A percentile compares a stretch with the other conserved stretches of the same genome.
Conservation (phyloP, 2,797 vertebrate species). For the Hafferia zeledoni region DNA sequence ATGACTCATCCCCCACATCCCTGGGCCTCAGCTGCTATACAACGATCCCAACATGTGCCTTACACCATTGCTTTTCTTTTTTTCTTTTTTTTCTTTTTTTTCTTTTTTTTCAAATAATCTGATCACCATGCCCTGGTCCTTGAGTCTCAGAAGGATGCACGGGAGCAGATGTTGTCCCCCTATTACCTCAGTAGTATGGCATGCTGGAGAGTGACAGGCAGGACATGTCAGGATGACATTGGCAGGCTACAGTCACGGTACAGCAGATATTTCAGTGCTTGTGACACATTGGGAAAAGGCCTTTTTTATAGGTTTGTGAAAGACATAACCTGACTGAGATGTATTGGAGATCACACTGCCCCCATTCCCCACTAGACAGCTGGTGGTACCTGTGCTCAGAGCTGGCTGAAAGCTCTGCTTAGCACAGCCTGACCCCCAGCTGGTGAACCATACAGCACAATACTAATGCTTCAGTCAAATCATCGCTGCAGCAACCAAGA, state of each 20-base stretch:
- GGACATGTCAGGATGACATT: rapidly evolving
- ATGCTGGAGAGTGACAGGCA: not conserved
- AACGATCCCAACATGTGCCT: not conserved
- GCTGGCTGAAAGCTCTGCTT: not conserved
- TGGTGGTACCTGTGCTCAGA: not conserved
- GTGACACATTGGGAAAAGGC: not conserved
- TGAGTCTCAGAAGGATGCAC: not conserved
- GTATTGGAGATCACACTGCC: rapidly evolving
- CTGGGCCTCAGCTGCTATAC: not conserved
- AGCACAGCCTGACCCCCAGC: not conserved
- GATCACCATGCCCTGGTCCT: not conserved
- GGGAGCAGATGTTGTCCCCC: not conserved
- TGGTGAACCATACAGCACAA: not conserved
- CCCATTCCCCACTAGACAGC: not conserved
- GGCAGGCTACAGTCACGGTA: not conserved
- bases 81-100: not conserved
- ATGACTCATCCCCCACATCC: not conserved
- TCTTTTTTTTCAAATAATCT: not conserved
- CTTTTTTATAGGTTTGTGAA: not conserved
- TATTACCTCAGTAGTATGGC: not conserved
- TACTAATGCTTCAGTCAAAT: not conserved
- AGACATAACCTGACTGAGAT: not conserved
- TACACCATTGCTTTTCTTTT: not conserved
- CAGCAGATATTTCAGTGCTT: not conserved
- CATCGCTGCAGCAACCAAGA: not conserved